Conservation (phyloP, 1,140 invertebrate species). For the Drosophila triauraria region DNA sequence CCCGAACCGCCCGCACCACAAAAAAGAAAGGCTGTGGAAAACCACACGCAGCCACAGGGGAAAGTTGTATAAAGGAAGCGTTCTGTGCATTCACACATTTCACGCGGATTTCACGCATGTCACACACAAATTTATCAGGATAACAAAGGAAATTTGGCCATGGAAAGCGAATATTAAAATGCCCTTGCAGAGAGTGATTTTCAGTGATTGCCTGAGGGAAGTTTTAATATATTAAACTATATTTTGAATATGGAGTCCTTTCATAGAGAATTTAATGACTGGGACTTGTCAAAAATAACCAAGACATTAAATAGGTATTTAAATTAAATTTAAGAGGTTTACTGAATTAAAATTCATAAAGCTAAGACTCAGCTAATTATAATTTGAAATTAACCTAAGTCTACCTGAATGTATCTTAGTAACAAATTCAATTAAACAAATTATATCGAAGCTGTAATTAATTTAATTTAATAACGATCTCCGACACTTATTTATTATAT, state of each 20-base stretch:
- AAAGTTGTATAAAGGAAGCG: constrained; percentile 2
- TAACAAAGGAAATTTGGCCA: constrained; percentile 11
- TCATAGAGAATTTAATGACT: neutral
- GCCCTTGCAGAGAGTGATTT: constrained; percentile 6
- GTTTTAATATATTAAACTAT: neutral
- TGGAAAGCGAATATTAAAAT: constrained; percentile 7
- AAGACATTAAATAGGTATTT: neutral
- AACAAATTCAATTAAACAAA: neutral
- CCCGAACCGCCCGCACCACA: constrained; percentile 16
- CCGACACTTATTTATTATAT: neutral
- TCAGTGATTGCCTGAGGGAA: neutral
- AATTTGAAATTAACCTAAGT: neutral
- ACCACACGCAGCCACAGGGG: constrained; percentile 2
- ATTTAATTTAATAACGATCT: neutral
- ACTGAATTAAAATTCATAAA: neutral
- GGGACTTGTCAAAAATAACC: no score
- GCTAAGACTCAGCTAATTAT: no score
- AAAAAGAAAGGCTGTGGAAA: constrained; percentile 4
- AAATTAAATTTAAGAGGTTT: neutral
- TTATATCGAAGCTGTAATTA: no score
- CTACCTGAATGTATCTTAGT: neutral
- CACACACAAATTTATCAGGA: constrained; percentile 70
- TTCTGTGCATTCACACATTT: constrained; percentile 49
- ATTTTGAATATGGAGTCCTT: no score
- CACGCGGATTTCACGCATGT: constrained; percentile 56